Conservation (phyloP, 2,797 vertebrate species). For the Spinus olivaceus region DNA sequence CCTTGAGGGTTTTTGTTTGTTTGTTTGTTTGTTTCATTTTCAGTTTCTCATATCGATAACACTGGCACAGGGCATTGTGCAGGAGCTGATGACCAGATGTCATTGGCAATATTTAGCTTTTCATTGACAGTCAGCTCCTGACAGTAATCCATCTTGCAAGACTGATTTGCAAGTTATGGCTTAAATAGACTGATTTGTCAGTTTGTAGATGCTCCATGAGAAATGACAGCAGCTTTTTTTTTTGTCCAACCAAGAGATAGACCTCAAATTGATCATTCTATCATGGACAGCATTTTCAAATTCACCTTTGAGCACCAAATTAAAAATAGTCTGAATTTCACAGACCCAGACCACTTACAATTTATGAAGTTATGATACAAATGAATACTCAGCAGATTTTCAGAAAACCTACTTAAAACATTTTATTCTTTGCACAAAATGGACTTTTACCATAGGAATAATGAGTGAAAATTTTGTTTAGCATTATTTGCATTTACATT, state of each 20-base stretch:
- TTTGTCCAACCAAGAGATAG: neutral
- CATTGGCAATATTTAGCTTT: neutral
- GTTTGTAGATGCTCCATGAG: neutral
- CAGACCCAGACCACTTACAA: neutral
- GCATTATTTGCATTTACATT: neutral
- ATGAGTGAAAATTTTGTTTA: neutral
- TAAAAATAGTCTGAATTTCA: neutral
- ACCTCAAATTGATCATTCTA: neutral
- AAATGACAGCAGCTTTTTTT: neutral
- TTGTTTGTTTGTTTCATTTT: neutral
- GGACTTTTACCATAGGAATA: neutral
- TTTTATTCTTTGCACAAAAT: neutral
- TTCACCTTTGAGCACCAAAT: neutral
- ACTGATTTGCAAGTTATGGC: neutral
- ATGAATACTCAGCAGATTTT: neutral
- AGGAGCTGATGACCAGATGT: neutral
- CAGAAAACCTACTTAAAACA: neutral
- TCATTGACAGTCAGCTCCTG: neutral
- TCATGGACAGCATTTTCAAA: neutral
- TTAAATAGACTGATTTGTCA: neutral
- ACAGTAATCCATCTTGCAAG: neutral
- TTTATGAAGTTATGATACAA: neutral
- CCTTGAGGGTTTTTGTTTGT: neutral
- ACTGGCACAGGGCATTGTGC: neutral
- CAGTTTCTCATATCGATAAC: neutral